Conservation (phyloP, 2,113 vertebrate species). For the Hemicordylus capensis region DNA sequence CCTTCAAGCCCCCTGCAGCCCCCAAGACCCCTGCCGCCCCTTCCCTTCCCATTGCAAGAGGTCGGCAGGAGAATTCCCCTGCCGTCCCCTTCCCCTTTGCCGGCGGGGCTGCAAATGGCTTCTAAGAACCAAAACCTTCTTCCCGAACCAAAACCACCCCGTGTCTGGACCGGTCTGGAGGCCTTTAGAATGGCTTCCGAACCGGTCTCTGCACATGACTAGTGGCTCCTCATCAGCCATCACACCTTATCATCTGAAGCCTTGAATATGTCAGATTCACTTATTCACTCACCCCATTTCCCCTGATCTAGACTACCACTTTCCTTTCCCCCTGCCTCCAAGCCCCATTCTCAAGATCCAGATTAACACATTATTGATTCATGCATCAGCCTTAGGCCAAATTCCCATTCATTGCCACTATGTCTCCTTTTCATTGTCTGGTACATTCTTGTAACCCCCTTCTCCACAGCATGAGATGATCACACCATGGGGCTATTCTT, state of each 20-base stretch:
- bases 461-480: not conserved
- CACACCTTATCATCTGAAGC: not conserved
- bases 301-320: not conserved
- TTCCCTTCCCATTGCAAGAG: no score
- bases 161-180: no score
- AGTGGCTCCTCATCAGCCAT: not conserved
- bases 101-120: no score
- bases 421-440: not conserved
- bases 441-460: not conserved
- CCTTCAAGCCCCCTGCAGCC: no score
- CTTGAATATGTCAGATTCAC: not conserved
- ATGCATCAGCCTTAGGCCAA: not conserved
- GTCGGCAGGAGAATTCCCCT: no score
- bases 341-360: not conserved
- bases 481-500: no score
- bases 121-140: no score
- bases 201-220: no score
- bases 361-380: not conserved
- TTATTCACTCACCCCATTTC: not conserved
- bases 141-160: no score
- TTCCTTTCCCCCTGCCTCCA: not conserved
- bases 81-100: not conserved
- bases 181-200: no score
- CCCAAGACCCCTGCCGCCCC: no score
- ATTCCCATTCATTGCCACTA: not conserved